Conservation (phyloP, 2,888 invertebrate species). For the Parnassius smintheus region DNA sequence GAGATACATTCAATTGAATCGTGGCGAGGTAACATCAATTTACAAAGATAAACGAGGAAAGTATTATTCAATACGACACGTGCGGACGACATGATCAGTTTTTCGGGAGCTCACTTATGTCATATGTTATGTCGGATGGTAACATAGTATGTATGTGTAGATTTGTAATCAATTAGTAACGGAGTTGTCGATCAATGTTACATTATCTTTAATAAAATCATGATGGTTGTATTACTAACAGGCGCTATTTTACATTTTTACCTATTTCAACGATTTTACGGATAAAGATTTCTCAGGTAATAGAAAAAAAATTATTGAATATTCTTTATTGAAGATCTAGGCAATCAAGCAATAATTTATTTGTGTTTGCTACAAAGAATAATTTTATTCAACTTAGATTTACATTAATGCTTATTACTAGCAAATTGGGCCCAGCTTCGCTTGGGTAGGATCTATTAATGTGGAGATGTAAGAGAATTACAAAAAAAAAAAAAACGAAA, state of each 20-base stretch:
- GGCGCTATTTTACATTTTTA: no score
- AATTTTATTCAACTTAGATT: no score
- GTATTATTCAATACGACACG: constrained; percentile 4
- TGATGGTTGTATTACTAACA: no score
- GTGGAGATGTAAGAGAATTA: no score
- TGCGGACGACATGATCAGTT: not conserved
- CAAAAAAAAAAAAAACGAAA: no score
- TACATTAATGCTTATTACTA: no score
- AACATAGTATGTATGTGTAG: not conserved
- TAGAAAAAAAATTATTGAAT: not conserved
- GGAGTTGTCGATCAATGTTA: not conserved
- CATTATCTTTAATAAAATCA: no score
- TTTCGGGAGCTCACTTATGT: not conserved
- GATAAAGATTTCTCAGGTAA: no score
- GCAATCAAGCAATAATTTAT: not conserved
- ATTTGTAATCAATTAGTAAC: not conserved
- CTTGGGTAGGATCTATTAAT: no score
- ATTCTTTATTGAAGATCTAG: not conserved
- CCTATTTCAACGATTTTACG: no score
- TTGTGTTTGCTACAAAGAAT: not conserved
- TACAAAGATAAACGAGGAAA: not conserved
- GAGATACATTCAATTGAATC: constrained; percentile 15
- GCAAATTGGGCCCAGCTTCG: no score
- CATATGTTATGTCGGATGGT: not conserved
- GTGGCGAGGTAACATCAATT: constrained; percentile 24